phyloP scores from a whole-genome alignment of 2,797 vertebrate species.

The Huso huso region DNA sequence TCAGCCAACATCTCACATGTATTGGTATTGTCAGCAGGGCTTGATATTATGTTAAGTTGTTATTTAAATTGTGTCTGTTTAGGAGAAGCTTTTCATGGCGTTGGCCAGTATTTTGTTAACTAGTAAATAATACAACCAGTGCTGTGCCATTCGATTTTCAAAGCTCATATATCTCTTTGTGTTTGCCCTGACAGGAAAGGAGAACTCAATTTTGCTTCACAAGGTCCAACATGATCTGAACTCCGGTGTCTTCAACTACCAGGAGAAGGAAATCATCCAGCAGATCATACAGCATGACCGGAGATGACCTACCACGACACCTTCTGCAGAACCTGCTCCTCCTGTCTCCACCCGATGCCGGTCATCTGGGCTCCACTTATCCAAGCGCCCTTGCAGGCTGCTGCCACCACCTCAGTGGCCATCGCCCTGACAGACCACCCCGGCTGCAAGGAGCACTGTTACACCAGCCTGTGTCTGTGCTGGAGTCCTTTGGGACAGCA shows the following conservation, averaged over 20 bases:
- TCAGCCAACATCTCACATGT: no score
- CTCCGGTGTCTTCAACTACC: conserved; percentile 92
- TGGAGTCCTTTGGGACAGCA: conserved; percentile 66
- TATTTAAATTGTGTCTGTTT: no score
- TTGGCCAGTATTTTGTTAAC: no score
- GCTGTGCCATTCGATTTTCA: no score
- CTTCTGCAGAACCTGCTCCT: conserved; percentile 64
- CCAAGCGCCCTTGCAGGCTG: conserved; percentile 88
- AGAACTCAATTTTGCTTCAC: conserved; percentile 92
- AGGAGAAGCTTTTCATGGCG: no score
- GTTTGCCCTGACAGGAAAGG: conserved; percentile 73
- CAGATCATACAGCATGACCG: conserved; percentile 94
- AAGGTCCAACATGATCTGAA: conserved; percentile 97
- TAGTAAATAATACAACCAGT: no score
- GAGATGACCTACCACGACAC: conserved; percentile 91
- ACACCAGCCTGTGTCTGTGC: conserved; percentile 68
- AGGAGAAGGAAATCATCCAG: conserved; percentile 97
- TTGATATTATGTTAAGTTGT: no score
- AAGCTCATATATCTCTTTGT: not conserved
- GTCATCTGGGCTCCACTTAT: conserved; percentile 95
- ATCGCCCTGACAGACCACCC: conserved; percentile 88
- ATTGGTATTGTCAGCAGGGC: no score
- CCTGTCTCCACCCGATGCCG: conserved; percentile 71
- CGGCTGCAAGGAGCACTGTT: conserved; percentile 79
- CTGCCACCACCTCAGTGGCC: conserved; percentile 91